These are phyloP conservation scores for Orgyia antiqua DNA, from an alignment of 2,888 invertebrate genomes.

Conservation along the genomic window DNA sequence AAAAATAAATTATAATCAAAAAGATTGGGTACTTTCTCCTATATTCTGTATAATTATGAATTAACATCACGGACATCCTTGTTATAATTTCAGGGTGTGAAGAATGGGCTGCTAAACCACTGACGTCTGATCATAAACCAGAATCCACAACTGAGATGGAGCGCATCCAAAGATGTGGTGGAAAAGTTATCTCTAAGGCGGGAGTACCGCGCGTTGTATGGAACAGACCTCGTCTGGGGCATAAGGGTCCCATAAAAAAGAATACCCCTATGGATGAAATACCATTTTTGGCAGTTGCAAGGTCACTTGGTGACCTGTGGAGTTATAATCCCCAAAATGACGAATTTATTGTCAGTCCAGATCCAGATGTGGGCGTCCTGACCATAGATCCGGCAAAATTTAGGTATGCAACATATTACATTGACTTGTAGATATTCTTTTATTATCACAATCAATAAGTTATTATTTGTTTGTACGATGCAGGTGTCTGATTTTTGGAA, in stretches of 20 bases:
- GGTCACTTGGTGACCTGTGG: slow-evolving; percentile 98
- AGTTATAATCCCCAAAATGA: slow-evolving; percentile 95
- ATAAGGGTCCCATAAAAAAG: slow-evolving; percentile 89
- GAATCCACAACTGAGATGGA: slow-evolving; percentile 90
- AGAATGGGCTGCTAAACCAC: slow-evolving; percentile 87
- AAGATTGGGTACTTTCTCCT: too few species aligned
- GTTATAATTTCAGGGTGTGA: slow-evolving; percentile 65
- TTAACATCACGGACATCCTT: too few species aligned
- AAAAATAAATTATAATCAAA: too few species aligned
- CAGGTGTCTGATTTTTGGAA: slow-evolving; percentile 96
- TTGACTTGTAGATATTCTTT: neutral
- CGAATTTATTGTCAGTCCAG: slow-evolving; percentile 98
- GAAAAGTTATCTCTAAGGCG: slow-evolving; percentile 83
- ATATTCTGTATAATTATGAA: too few species aligned
- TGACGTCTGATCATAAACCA: slow-evolving; percentile 97
- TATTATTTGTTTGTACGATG: neutral
- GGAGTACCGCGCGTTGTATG: slow-evolving; percentile 98
- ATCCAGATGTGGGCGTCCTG: slow-evolving; percentile 94
- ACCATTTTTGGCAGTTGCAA: slow-evolving; percentile 96
- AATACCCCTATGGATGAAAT: slow-evolving; percentile 95
- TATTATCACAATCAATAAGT: neutral
- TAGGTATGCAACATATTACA: slow-evolving; percentile 48
- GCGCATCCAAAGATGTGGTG: slow-evolving; percentile 89
- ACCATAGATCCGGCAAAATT: slow-evolving; percentile 87
- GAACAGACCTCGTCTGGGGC: slow-evolving; percentile 92